Conservation (phyloP, 2,888 invertebrate genomes). For the Lutraria lutraria region DNA sequence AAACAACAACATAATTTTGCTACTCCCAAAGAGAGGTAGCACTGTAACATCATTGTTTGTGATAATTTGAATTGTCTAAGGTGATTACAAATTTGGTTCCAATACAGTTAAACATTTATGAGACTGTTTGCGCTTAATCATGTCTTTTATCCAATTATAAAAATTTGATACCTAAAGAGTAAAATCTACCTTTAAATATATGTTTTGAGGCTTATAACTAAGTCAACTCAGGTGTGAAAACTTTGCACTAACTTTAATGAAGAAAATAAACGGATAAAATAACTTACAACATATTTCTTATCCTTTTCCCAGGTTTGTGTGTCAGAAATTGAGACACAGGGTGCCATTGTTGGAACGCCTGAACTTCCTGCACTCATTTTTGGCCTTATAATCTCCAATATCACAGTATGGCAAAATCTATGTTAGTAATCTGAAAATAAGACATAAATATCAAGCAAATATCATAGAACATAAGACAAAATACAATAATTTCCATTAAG, state of each 20-base stretch:
- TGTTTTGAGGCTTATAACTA: not conserved
- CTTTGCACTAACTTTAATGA: not conserved
- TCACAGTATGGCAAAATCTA: not conserved
- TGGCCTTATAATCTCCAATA: not conserved
- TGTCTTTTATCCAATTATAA: no score
- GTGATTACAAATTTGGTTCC: no score
- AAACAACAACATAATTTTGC: no score
- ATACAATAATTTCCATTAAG: no score
- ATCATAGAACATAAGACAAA: no score
- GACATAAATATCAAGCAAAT: not conserved
- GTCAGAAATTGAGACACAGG: conserved; percentile 80
- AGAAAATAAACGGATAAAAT: not conserved
- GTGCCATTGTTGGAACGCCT: conserved; percentile 11
- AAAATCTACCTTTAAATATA: not conserved
- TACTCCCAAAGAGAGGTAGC: no score
- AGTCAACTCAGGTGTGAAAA: not conserved
- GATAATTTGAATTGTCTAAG: no score
- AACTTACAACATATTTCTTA: conserved; percentile 87
- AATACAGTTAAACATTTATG: no score
- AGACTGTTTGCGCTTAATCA: no score
- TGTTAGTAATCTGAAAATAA: not conserved
- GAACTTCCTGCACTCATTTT: conserved; percentile 36
- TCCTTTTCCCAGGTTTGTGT: conserved; percentile 87
- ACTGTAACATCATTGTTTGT: no score
- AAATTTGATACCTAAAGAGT: not conserved